Base-by-base conservation (phyloP, 2,888 invertebrate genomes). In the Plagiodera versicolora region DNA sequence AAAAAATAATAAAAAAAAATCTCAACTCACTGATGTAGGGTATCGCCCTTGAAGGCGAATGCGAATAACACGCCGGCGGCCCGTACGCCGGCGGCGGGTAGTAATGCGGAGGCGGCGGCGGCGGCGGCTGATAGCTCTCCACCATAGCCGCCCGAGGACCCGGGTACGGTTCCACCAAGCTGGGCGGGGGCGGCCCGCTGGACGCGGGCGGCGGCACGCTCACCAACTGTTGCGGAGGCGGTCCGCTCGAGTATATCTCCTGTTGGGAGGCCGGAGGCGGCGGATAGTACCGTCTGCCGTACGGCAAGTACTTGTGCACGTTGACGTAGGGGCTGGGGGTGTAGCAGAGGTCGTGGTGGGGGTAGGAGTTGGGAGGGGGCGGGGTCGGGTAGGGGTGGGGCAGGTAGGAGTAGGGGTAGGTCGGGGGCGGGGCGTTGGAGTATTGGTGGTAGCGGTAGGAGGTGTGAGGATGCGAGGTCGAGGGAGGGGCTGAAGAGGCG, bases 1-100 rank as follows among this genome's bases (percentile, higher is more conserved):
- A n/a, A n/a, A n/a, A n/a, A n/a, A n/a, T n/a, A n/a, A n/a, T n/a
- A n/a, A n/a, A n/a, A n/a, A n/a, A n/a, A n/a, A n/a, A n/a, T n/a
- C n/a, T n/a, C n/a, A n/a, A 83, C 85, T 83, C 74, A 87, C 87
- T 87, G 77, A 87, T 84, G 78, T 84, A 87, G 58, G 86, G 85
- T 79, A 87, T 82, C 56, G 80, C 77, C 77, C 87, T 83, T 77
- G 87, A 83, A 70, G 91, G 85, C 65, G 86, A 81, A 72, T 83
- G 83, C 19, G 81, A 75, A 71, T 86, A 86, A 75, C 86, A 86
- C 66, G 83, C n/a, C n/a, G n/a, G 80, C 51, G 78, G 75, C 30
- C 75, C 73, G 68, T 84, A 85, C 24, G 83, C 81, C 18, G 60
- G 55, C 18, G 84, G 82, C 80, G 86, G 86, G 72, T 86, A 86